Evolutionary conservation across 2,888 invertebrate species (phyloP), one percentile per base, ranked within the genome.

Genomic region (Colletes collaris): DNA sequence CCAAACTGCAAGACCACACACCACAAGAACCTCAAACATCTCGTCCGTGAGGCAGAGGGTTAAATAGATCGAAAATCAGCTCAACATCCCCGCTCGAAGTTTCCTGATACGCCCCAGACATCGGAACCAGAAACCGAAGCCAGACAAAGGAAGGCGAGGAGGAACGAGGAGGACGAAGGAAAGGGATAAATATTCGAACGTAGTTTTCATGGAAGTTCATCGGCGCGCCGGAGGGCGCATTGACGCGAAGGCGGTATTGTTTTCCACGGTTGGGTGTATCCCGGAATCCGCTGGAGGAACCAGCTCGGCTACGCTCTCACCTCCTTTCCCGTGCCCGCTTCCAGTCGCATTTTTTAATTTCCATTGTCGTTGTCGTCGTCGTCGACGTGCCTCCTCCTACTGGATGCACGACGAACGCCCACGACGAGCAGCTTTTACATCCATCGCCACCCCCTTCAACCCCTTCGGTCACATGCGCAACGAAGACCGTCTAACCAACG

Each of bases 291-390:
- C 80, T 68, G 76, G 78, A 81, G 84, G 70, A 87, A 87, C 84
- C 81, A 82, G 86, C 87, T 89, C 89, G 87, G 19, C 88, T 88
- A 86, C 85, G 79, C 86, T 83, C 87, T 88, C 84, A 78, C 85
- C 85, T 88, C 87, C 83, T 86, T 87, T 84, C 53, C 13, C 83
- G 64, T 75, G 44, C 55, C 59, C 55, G 74, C 87, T 90, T 84
- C 77, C 86, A 88, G 86, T 84, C 89, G 86, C 84, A 87, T 89
- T 90, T 90, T 46, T 89, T 89, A 88, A 90, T 90, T 89, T 87
- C 86, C 86, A 89, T 88, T 88, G 88, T 86, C 85, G 83, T 80
- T 75, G 69, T 67, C 73, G 70, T 68, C 44, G 44, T 46, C 85
- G 84, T 79, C 76, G 70, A 66, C 73, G 70, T 68, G 53, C 70